Evolutionary conservation across 2,888 invertebrate genomes (phyloP).

Genomic region (Diogma glabrata): DNA sequence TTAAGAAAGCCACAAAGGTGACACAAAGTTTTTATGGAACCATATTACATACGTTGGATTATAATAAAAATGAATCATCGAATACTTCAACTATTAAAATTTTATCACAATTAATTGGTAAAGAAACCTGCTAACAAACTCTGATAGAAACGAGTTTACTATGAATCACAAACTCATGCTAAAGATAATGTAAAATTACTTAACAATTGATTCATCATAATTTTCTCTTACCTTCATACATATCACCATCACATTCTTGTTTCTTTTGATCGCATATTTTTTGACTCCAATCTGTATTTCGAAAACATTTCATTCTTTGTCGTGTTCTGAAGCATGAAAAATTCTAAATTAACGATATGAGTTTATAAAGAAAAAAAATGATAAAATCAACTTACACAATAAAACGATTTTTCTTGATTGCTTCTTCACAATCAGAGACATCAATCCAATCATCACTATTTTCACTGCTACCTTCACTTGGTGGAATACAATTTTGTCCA

Average conservation of each 20-base stretch:
- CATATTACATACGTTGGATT: too few relatives aligned
- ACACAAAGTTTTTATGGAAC: too few relatives aligned
- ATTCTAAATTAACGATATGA: not conserved
- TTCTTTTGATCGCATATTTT: slow-evolving; percentile 34
- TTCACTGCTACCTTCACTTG: slow-evolving; percentile 24
- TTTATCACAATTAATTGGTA: too few relatives aligned
- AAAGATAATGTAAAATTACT: too few relatives aligned
- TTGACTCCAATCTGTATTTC: slow-evolving; percentile 36
- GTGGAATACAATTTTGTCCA: slow-evolving; percentile 3
- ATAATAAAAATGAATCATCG: too few relatives aligned
- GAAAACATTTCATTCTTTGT: slow-evolving; percentile 32
- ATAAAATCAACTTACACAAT: slow-evolving; percentile 37
- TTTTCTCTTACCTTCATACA: slow-evolving; percentile 10
- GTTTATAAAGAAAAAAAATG: not conserved
- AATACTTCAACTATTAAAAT: too few relatives aligned
- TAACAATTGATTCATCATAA: too few relatives aligned
- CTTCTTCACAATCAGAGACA: slow-evolving; percentile 28
- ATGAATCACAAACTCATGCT: too few relatives aligned
- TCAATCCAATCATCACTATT: slow-evolving; percentile 36
- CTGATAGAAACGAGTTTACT: too few relatives aligned
- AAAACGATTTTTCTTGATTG: slow-evolving; percentile 25
- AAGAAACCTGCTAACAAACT: too few relatives aligned
- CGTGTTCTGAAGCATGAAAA: slow-evolving; percentile 28
- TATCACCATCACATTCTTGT: slow-evolving; percentile 9
- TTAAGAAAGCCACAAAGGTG: too few relatives aligned